These are phyloP conservation scores for Saguinus imperator DNA, from an alignment of 2,113 vertebrate genomes.

Conservation along the genomic window DNA sequence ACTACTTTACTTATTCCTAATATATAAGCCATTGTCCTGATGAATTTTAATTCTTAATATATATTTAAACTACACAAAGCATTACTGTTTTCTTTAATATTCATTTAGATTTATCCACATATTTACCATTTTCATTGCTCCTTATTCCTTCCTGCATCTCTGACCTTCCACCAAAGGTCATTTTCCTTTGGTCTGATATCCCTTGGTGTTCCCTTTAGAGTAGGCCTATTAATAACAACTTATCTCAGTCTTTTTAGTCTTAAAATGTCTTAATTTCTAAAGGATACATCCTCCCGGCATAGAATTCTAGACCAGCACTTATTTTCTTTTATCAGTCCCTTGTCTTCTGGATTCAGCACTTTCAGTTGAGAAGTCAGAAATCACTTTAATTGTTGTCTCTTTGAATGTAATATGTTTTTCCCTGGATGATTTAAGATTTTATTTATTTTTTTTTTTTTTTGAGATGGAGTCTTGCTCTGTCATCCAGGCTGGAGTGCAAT, in stretches of 20 bases:
- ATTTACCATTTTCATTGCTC: background rate
- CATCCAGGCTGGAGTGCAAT: too few relatives aligned
- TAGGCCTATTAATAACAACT: background rate
- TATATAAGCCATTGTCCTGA: background rate
- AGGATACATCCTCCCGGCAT: background rate
- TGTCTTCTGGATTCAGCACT: background rate
- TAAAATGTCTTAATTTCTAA: conserved; percentile 12
- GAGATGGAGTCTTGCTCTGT: too few relatives aligned
- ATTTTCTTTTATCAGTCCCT: conserved; percentile 22
- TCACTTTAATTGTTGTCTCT: background rate
- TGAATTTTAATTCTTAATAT: background rate
- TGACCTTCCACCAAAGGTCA: background rate
- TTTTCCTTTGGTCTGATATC: background rate
- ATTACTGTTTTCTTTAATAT: background rate
- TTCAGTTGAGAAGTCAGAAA: background rate
- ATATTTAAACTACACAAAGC: conserved; percentile 10
- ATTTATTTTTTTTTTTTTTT: too few relatives aligned
- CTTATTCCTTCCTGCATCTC: background rate
- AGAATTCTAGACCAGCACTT: background rate
- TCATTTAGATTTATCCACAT: background rate
- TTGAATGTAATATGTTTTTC: background rate
- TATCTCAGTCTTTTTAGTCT: background rate
- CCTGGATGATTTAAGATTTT: background rate
- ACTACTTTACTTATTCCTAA: conserved; percentile 3
- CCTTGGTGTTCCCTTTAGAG: background rate